Evolutionary conservation across 2,113 vertebrate genomes (phyloP).

Genomic region (Nothocercus nigrocapillus): DNA sequence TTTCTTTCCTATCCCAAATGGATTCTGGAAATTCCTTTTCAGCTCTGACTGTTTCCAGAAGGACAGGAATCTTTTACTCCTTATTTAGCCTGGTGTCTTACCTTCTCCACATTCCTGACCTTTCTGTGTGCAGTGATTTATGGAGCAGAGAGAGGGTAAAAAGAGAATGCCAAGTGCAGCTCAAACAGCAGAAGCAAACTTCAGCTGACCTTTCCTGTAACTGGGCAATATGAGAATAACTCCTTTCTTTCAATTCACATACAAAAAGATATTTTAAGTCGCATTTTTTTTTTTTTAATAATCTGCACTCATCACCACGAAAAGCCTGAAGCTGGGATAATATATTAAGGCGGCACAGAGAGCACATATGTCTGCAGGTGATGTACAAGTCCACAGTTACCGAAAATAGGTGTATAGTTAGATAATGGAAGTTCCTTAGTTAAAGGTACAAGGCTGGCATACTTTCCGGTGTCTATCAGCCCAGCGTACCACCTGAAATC

Average conservation of each 20-base stretch:
- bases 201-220: constrained; percentile 24
- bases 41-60: constrained; percentile 16
- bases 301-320: not conserved
- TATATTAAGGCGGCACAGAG: not conserved
- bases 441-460: not conserved
- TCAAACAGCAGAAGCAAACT: constrained; percentile 15
- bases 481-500: not conserved
- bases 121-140: constrained; percentile 3
- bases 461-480: not conserved
- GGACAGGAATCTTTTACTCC: not conserved
- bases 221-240: not conserved
- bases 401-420: not conserved
- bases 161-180: not conserved
- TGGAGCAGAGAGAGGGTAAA: not conserved
- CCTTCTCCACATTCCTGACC: constrained; percentile 26
- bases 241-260: not conserved
- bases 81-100: constrained; percentile 5
- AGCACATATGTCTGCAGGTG: not conserved
- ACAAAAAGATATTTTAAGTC: not conserved
- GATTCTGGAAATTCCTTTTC: constrained; percentile 10
- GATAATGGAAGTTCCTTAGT: not conserved
- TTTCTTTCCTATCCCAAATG: not conserved
- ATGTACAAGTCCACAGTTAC: not conserved
- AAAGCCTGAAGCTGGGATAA: not conserved
- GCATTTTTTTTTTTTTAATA: not conserved